A percentile compares a stretch with the other conserved stretches of the same genome.
Evolutionary conservation across 2,888 invertebrate species (phyloP).

Genomic region (Subacronicta megacephala): DNA sequence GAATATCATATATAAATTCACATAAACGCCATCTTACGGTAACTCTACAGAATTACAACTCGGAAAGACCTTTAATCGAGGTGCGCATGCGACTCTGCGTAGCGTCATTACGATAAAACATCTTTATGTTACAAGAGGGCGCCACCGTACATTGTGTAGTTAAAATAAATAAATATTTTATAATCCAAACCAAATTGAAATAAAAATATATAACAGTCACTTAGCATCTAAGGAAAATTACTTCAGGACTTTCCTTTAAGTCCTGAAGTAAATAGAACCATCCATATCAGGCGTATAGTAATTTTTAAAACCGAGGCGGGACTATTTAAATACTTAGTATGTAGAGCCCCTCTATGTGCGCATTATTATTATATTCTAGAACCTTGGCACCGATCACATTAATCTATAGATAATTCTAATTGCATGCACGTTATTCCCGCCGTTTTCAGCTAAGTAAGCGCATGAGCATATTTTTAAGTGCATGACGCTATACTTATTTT

Average conservation of each 20-base stretch:
- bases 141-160: slow-evolving; percentile 32
- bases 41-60: slow-evolving; percentile 33
- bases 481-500: slow-evolving; percentile 12
- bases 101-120: slow-evolving; percentile 42
- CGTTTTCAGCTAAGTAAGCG: slow-evolving; percentile 33
- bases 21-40: slow-evolving; percentile 67
- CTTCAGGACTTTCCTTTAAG: no score
- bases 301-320: not conserved
- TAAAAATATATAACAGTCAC: no score
- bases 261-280: no score
- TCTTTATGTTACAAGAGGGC: slow-evolving; percentile 58
- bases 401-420: slow-evolving; percentile 53
- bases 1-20: not conserved
- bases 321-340: slow-evolving; percentile 17
- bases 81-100: slow-evolving; percentile 52
- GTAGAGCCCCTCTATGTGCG: slow-evolving; percentile 3
- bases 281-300: no score
- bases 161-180: not conserved
- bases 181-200: no score
- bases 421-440: slow-evolving; percentile 44
- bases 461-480: slow-evolving; percentile 13
- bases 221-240: not conserved
- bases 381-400: slow-evolving; percentile 48
- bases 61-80: slow-evolving; percentile 40
- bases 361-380: slow-evolving; percentile 28